phyloP scores from a whole-genome alignment of 1,140 invertebrate genomes.

The Aphis craccivora region DNA sequence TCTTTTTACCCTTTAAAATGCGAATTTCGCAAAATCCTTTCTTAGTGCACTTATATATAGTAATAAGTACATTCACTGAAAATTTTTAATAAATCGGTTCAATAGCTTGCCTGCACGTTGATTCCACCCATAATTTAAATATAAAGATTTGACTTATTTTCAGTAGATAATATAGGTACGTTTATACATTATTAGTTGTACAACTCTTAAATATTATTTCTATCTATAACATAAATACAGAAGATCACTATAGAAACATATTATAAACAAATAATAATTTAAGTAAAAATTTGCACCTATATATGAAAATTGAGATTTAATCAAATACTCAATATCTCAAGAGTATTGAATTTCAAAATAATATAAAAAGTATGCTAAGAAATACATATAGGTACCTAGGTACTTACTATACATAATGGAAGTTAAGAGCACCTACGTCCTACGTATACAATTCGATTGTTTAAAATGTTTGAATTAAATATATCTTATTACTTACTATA shows the following conservation, averaged over 20 bases:
- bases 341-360: not conserved
- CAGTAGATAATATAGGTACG: too few relatives aligned
- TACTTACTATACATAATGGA: not conserved
- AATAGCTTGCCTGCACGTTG: too few relatives aligned
- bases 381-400: not conserved
- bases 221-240: not conserved
- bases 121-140: too few relatives aligned
- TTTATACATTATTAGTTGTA: too few relatives aligned
- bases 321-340: slow-evolving; percentile 30
- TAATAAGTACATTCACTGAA: too few relatives aligned
- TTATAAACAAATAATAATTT: not conserved
- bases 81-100: too few relatives aligned
- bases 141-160: too few relatives aligned
- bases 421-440: not conserved
- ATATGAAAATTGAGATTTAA: slow-evolving; percentile 22
- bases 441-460: not conserved
- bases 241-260: not conserved
- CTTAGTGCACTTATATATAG: too few relatives aligned
- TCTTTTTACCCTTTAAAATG: too few relatives aligned
- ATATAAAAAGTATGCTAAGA: not conserved
- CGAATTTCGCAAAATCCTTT: too few relatives aligned
- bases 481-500: not conserved
- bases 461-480: not conserved
- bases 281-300: not conserved
- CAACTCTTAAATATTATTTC: too few relatives aligned